Base-by-base conservation (phyloP, 2,888 invertebrate genomes). In the Bursaphelenchus okinawaensis region DNA sequence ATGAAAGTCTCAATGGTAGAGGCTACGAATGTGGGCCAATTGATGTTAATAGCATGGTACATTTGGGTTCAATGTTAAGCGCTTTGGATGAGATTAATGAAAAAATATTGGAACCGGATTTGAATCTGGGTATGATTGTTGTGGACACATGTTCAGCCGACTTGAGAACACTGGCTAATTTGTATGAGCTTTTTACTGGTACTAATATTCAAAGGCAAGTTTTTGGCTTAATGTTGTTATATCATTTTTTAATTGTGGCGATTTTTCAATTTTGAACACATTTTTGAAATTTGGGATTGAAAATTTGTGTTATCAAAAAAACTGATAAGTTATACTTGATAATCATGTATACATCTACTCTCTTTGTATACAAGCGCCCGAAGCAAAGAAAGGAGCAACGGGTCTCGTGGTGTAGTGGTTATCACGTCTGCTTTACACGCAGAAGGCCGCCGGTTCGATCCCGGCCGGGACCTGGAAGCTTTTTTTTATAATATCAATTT, bases 11-110 rank as follows among this genome's bases (percentile, higher is more conserved):
- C 26, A 67, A 71, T 56, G n/a, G 69, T 67, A 52, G 76, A 74
- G 75, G 74, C 20, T 76, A 72, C 60, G 78, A 76, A 60, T 79
- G 79, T 60, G 78, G 78, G 12, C 68, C 68, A 20, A 75, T 79
- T 51, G 78, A 79, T 64, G 74, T 78, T 8, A 76, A 78, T 60
- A 76, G 74, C 7, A 71, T 78, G 60, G 65, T 77, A n/a, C 40
- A 75, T 31, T 63, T 79, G 61, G 68, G 77, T 4, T 75, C 76
- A 0, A 76, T 78, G 61, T 56, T 78, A 27, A 75, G 74, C 16
- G 73, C 77, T 7, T 65, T 78, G 19, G 68, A 76, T 26, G 72
- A 74, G 19, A 75, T 76, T 23, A 66, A 67, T 40, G 16, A 16
- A 22, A 28, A 2, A 19, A 16, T 51, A 3, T 27, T 66, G 29